A percentile compares a stretch with the other conserved stretches of the same genome.
Evolutionary conservation across 2,113 vertebrate genomes (phyloP).

Genomic region (Rhinoderma darwinii): DNA sequence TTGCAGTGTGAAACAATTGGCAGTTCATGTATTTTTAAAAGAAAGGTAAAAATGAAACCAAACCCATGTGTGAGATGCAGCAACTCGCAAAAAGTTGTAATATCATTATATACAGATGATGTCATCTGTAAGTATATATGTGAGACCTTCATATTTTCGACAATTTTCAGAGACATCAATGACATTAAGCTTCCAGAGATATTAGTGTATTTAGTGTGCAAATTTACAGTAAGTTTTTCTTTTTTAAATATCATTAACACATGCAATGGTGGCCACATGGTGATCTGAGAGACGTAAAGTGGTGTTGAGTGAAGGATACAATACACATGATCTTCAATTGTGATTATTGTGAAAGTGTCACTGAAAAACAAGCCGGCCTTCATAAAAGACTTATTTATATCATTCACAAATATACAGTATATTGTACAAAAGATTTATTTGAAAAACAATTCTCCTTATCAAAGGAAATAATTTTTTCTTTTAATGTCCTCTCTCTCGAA

Average conservation of each 20-base stretch:
- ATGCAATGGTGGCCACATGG: constrained; percentile 80
- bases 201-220: constrained; percentile 77
- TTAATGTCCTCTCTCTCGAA: neutral
- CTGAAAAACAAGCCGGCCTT: constrained; percentile 69
- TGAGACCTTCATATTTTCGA: constrained; percentile 70
- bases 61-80: constrained; percentile 69
- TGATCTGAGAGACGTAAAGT: constrained; percentile 81
- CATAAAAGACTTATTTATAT: constrained; percentile 20
- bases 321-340: constrained; percentile 76
- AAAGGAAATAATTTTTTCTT: constrained; percentile 10
- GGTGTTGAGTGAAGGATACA: constrained; percentile 77
- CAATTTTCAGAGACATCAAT: constrained; percentile 67
- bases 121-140: constrained; percentile 58
- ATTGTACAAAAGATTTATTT: constrained; percentile 15
- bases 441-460: neutral
- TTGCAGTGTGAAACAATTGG: constrained; percentile 75
- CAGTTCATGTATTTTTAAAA: constrained; percentile 72
- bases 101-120: constrained; percentile 69
- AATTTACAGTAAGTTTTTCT: constrained; percentile 61
- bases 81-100: constrained; percentile 75
- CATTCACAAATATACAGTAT: constrained; percentile 34
- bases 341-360: constrained; percentile 74
- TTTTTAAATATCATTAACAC: constrained; percentile 71
- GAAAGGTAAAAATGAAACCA: constrained; percentile 76
- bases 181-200: constrained; percentile 69